Base-by-base conservation (phyloP, 1,140 invertebrate genomes). In the Aporrectodea caliginosa region DNA sequence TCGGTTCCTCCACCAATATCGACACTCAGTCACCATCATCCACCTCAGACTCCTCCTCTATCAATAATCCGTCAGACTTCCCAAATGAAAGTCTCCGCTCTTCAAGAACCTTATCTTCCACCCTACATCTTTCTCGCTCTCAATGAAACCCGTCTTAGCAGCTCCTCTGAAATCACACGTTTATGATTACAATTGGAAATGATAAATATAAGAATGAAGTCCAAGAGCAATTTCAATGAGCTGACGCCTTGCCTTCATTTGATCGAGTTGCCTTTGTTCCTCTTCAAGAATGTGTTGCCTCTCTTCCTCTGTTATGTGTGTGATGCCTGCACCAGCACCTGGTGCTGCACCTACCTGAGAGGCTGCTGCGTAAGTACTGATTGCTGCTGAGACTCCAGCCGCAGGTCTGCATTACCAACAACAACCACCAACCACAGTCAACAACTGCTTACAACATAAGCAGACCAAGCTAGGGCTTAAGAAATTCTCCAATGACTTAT, bases 201-300 rank as follows among this genome's bases (percentile, higher is more conserved):
- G n/a, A n/a, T n/a, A n/a, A n/a, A n/a, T n/a, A n/a, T n/a, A n/a
- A n/a, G n/a, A n/a, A n/a, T n/a, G n/a, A n/a, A n/a, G n/a, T n/a
- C n/a, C n/a, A n/a, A n/a, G n/a, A n/a, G n/a, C n/a, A n/a, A n/a
- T n/a, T n/a, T n/a, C n/a, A n/a, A n/a, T n/a, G n/a, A n/a, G 72
- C 1, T 30, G 72, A 30, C n/a, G 0, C 22, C 72, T 22, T 6
- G 72, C 95, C 92, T 97, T 98, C 85, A 97, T 94, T 86, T 97
- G 94, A 89, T 95, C 96, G 90, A 98, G 93, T 35, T 93, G 93
- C 34, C 94, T 94, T 88, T 97, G 95, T 89, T 98, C 96, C 87
- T 98, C 96, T 72, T 96, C 96, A 34, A 98, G 89, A 35, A 93
- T 94, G 71, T 82, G 83, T 87, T 94, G 92, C 84, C 93, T 93